phyloP scores from a whole-genome alignment of 2,888 invertebrate species.

The Tipula helvola region DNA sequence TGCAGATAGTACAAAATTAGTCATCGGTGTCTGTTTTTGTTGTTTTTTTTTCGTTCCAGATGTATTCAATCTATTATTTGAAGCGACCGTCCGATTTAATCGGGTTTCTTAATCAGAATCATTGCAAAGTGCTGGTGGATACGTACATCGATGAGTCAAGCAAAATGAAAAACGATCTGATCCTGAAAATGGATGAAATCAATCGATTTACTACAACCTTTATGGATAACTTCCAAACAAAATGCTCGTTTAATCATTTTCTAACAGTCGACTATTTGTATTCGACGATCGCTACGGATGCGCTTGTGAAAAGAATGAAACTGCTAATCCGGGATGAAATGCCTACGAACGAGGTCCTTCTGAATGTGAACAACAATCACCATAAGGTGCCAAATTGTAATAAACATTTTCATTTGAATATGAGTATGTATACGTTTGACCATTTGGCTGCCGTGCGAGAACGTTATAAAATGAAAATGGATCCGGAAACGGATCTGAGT shows the following conservation, averaged over 20 bases:
- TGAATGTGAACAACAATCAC: conserved; percentile 24
- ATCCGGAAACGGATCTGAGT: conserved; percentile 24
- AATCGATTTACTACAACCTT: conserved; percentile 30
- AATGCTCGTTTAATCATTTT: conserved; percentile 28
- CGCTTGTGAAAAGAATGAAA: conserved; percentile 20
- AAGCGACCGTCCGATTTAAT: conserved; percentile 30
- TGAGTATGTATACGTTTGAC: conserved; percentile 11
- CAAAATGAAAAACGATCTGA: conserved; percentile 24
- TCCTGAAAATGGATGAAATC: conserved; percentile 29
- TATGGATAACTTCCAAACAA: conserved; percentile 26
- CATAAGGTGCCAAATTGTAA: neutral
- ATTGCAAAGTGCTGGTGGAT: conserved; percentile 30
- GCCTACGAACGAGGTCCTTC: conserved; percentile 23
- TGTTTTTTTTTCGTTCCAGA: conserved; percentile 15
- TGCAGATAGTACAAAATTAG: neutral
- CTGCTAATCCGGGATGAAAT: neutral
- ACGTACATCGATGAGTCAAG: conserved; percentile 25
- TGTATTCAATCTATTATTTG: conserved; percentile 32
- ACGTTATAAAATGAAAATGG: conserved; percentile 23
- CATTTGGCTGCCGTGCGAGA: conserved; percentile 18
- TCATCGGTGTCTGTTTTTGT: neutral
- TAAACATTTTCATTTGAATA: neutral
- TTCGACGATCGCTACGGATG: conserved; percentile 16
- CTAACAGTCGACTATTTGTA: conserved; percentile 25
- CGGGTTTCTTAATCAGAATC: conserved; percentile 31